These are phyloP conservation scores for Ellobium chinense DNA, from an alignment of 2,888 invertebrate genomes.

Conservation along the genomic window DNA sequence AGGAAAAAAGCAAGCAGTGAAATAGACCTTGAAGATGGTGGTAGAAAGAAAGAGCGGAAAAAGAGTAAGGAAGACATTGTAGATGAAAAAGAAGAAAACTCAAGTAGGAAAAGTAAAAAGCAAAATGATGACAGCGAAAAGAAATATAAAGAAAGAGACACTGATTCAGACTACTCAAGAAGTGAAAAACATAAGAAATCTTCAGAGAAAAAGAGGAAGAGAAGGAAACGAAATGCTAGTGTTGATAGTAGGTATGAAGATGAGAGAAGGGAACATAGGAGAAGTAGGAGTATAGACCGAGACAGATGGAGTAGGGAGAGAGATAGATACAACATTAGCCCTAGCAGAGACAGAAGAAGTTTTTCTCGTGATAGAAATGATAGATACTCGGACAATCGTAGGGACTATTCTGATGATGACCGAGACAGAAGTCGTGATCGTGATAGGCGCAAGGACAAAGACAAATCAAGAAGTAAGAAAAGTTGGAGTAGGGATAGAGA, in stretches of 20 bases:
- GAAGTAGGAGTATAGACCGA: conserved; percentile 19
- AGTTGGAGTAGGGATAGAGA: conserved; percentile 50
- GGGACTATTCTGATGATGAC: conserved; percentile 29
- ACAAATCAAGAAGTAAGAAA: conserved; percentile 28
- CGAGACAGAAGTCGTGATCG: conserved; percentile 14
- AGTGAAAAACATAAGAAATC: conserved; percentile 21
- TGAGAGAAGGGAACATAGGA: background rate
- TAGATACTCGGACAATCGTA: conserved; percentile 7
- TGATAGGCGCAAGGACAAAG: conserved; percentile 30
- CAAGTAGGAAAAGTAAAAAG: background rate
- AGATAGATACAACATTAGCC: conserved; percentile 12
- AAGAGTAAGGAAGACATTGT: background rate
- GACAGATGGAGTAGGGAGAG: conserved; percentile 22
- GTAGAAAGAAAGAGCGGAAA: background rate
- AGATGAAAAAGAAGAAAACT: background rate
- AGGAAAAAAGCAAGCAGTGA: background rate
- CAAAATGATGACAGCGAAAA: background rate
- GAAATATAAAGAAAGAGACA: conserved; percentile 17
- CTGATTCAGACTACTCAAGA: conserved; percentile 18
- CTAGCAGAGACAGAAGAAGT: conserved; percentile 9
- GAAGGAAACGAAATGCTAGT: conserved; percentile 29
- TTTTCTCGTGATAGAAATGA: conserved; percentile 6
- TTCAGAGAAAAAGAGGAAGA: conserved; percentile 26
- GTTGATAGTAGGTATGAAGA: conserved; percentile 25
- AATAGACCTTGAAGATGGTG: background rate